Evolutionary conservation across 2,888 invertebrate genomes (phyloP).

Genomic region (Asteroscopus sphinx): DNA sequence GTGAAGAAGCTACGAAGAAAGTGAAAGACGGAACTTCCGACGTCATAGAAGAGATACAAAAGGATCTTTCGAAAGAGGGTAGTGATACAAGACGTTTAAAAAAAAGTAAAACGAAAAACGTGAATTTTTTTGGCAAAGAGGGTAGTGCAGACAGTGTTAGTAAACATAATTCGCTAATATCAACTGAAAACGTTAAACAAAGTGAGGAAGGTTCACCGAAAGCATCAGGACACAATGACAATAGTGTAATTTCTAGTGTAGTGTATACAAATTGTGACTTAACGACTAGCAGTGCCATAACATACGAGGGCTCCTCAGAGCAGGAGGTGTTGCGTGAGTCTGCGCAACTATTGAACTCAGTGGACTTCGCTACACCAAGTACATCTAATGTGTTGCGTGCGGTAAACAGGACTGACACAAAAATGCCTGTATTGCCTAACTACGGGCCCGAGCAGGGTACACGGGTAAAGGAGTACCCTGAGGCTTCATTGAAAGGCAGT

Average conservation of each 20-base stretch:
- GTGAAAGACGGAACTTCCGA: conserved; percentile 61
- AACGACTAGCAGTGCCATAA: conserved; percentile 86
- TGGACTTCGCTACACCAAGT: conserved; percentile 72
- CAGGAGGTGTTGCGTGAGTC: conserved; percentile 91
- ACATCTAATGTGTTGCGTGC: conserved; percentile 73
- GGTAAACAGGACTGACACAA: conserved; percentile 72
- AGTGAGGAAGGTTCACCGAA: conserved; percentile 57
- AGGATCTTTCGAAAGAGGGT: conserved; percentile 58
- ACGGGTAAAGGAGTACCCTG: conserved; percentile 88
- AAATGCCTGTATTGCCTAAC: conserved; percentile 86
- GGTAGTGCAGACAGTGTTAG: conserved; percentile 72
- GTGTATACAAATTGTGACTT: conserved; percentile 81
- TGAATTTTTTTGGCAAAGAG: conserved; percentile 72
- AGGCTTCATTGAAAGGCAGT: conserved; percentile 86
- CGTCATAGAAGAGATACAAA: conserved; percentile 53
- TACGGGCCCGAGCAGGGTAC: conserved; percentile 79
- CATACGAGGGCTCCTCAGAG: conserved; percentile 92
- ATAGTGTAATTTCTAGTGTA: conserved; percentile 85
- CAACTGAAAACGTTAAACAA: conserved; percentile 63
- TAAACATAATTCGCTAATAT: conserved; percentile 69
- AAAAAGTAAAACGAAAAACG: conserved; percentile 72
- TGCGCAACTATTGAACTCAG: conserved; percentile 84
- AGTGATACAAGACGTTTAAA: conserved; percentile 70
- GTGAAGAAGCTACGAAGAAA: conserved; percentile 68
- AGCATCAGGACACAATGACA: conserved; percentile 63